Base-by-base conservation (phyloP, 2,888 invertebrate species). In the Quadriops clusia region DNA sequence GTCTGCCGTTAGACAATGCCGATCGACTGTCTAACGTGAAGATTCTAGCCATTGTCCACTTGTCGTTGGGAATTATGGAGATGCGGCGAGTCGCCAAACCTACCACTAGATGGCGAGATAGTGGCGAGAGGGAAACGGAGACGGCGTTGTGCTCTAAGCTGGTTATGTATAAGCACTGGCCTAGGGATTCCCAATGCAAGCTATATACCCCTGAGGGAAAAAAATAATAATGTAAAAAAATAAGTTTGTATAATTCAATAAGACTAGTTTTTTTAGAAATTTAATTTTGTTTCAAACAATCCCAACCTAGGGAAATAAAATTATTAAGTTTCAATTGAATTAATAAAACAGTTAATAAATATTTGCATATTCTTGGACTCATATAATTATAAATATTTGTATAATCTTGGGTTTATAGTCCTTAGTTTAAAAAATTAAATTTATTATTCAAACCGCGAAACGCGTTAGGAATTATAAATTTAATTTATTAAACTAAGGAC, bases 61-160 rank as follows among this genome's bases (percentile, higher is more conserved):
- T 53, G 23, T 69, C 66, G 48, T 65, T 67, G 8, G 69, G 67
- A 36, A 70, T 65, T 22, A 74, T 64, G 24, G 71, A 67, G 9
- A 65, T 60, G 23, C 77, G 64, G 1, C 77, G 65, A 17, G 77
- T 74, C 35, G 82, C 83, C 20, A 86, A 65, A 8, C 87, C 87
- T 14, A 87, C 84, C 23, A 86, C 70, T 15, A 87, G 65, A 59
- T 84, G 81, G 14, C 80, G 70, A 40, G 75, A 75, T 8, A 80
- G 72, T 2, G 87, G 86, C n/a, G 86, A 86, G 40, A 89, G 64
- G 37, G 84, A 83, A 21, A 87, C 78, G 1, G 86, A 86, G 27
- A 87, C 81, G 2, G 83, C 85, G 55, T 78, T 77, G 47, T 82
- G 80, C 48, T 80, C 79, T 40, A 80, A 70, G 51, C 70, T 72